A percentile compares a stretch with the other conserved stretches of the same genome.
phyloP scores from a whole-genome alignment of 2,888 invertebrate species.

The Agrenia bidenticulata region DNA sequence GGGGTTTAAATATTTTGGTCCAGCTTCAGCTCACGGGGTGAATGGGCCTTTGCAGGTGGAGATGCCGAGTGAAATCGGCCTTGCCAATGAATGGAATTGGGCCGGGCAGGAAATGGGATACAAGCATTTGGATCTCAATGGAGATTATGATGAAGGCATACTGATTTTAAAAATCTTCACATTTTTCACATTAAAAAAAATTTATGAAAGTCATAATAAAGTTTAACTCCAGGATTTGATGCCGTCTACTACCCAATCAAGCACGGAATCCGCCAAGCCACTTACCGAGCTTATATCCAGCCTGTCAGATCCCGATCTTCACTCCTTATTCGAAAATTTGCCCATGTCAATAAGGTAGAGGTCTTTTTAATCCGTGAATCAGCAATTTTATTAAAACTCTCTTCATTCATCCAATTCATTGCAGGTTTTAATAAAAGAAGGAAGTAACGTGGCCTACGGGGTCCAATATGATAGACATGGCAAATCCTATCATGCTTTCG shows the following conservation, averaged over 20 bases:
- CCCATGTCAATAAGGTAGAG: conserved; percentile 42
- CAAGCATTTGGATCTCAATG: conserved; percentile 34
- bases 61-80: conserved; percentile 29
- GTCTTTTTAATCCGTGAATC: not conserved
- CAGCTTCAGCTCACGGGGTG: conserved; percentile 28
- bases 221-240: conserved; percentile 28
- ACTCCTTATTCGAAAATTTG: conserved; percentile 36
- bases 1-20: no score
- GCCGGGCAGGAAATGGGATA: conserved; percentile 36
- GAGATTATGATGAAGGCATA: conserved; percentile 34
- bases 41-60: conserved; percentile 35
- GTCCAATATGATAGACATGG: conserved; percentile 41
- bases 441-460: conserved; percentile 33
- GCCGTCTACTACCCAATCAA: conserved; percentile 32
- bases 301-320: conserved; percentile 25
- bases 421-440: conserved; percentile 33
- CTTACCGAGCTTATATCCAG: conserved; percentile 32
- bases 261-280: conserved; percentile 34
- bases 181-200: no score
- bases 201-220: no score
- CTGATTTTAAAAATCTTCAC: no score
- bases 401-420: conserved; percentile 3
- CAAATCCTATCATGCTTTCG: conserved; percentile 27
- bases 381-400: not conserved
- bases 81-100: conserved; percentile 35